Base-by-base conservation (phyloP, 2,113 vertebrate species). In the Oriolus oriolus region DNA sequence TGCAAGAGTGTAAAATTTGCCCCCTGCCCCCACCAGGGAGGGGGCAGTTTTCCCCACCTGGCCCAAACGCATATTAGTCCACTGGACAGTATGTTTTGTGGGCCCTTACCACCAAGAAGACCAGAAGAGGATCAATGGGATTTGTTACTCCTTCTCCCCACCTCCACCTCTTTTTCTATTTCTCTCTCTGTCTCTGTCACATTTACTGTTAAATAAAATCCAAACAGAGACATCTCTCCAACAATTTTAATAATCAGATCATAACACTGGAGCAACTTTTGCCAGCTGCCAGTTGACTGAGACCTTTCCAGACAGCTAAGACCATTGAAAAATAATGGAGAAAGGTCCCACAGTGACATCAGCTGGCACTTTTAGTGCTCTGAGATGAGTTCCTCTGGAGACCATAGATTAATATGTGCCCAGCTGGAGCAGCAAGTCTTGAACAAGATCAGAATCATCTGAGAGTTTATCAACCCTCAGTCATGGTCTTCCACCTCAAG, bases 61-160 rank as follows among this genome's bases (percentile, higher is more conserved):
- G 5, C 6, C 35, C 21, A 57, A 66, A 50, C 0, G 0, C 16
- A 4, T 66, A 27, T 22, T 42, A 50, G 22, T 27, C 31, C 31
- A 44, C 11, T 26, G 26, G 9, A 50, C 13, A 11, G 13, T 65
- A 7, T 24, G 2, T 37, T 68, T 59, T 27, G 13, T 35, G 41
- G 17, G 11, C 16, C 7, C 11, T 50, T 35, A 17, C 5, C 1
- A 31, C 31, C 11, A 42, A 66, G 30, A 31, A 65, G 35, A 50
- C 31, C 30, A 50, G 26, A 42, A 50, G 31, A 50, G 6, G 11
- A 17, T 50, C 7, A 42, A 11, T 1, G 4, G 26, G 5, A 76
- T 16, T 76, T 57, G 47, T 41, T 16, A 11, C 13, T 31, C 10
- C 41, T 14, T 66, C 17, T 37, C 17, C 13, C 9, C 44, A 66